Base-by-base conservation (phyloP, 2,113 vertebrate species). In the Antennarius striatus region DNA sequence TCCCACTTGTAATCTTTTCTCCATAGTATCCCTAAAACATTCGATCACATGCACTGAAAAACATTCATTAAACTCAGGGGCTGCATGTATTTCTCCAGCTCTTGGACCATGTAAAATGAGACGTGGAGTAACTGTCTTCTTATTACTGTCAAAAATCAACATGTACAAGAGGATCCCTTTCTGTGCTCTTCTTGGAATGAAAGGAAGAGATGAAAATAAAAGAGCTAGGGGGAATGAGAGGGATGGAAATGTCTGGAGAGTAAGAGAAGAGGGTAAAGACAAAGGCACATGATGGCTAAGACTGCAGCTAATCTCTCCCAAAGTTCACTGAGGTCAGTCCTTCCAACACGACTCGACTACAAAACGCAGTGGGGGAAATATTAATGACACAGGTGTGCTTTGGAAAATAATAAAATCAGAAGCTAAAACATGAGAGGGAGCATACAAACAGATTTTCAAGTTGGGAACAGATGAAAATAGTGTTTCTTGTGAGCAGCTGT, bases 161-260 rank as follows among this genome's bases (percentile, higher is more conserved):
- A 58, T 56, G 73, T 43, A 71, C 62, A 71, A 73, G 75, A 88
- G 78, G 81, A 82, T 88, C 76, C 55, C 77, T 87, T 88, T 81
- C 80, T 75, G 70, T 50, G 50, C 48, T 60, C 64, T 65, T 54
- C 60, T 57, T 30, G 57, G 68, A 73, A 75, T 28, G 57, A 52
- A 81, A 46, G 50, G 39, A 14, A 77, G 14, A 43, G 46, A 56
- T 56, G 65, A 50, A n/a, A 12, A 5, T 45, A 12, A 45, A 45
- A 45, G 45, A 63, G 14, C 7, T 5, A 51, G 43, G 30, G 46
- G 50, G 11, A 57, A 32, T 55, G 36, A 50, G 29, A 70, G 13
- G 43, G 60, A 46, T 15, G 5, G 42, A 65, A 54, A 67, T 45
- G 40, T 49, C 22, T 22, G 15, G 9, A 47, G 29, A 48, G 13